These are phyloP conservation scores for Rhynchomys soricoides DNA, from an alignment of 2,113 vertebrate genomes.

Conservation along the genomic window DNA sequence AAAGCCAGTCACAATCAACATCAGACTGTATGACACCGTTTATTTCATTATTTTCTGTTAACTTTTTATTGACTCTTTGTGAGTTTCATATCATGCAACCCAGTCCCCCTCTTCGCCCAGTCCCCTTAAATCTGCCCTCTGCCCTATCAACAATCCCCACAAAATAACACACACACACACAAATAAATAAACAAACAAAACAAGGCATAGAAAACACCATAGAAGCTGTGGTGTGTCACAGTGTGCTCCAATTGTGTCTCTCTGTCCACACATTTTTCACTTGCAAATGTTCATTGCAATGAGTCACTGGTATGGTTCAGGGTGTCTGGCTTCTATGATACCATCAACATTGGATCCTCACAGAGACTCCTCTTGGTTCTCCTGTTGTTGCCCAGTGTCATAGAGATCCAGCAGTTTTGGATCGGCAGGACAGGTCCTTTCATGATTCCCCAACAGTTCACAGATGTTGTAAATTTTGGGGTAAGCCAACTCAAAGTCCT, in stretches of 20 bases:
- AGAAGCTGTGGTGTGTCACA: neutral
- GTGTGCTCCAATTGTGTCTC: neutral
- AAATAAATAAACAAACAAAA: neutral
- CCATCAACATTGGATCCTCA: neutral
- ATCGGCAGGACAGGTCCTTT: neutral
- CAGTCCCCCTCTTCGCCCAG: neutral
- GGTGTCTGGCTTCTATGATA: neutral
- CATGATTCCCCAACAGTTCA: neutral
- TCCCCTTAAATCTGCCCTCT: neutral
- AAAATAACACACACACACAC: neutral
- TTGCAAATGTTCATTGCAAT: neutral
- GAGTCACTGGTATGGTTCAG: neutral
- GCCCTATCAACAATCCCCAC: neutral
- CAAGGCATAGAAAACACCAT: neutral
- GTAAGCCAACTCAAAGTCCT: neutral
- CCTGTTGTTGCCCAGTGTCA: neutral
- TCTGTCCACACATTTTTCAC: neutral
- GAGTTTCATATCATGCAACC: neutral
- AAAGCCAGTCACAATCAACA: neutral
- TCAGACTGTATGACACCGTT: neutral
- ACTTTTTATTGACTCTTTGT: neutral
- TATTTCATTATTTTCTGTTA: neutral
- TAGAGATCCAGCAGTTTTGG: neutral
- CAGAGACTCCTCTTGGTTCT: neutral
- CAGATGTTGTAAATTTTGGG: neutral